Evolutionary conservation across 1,140 invertebrate species (phyloP).

Genomic region (Panagrolaimus sp.): DNA sequence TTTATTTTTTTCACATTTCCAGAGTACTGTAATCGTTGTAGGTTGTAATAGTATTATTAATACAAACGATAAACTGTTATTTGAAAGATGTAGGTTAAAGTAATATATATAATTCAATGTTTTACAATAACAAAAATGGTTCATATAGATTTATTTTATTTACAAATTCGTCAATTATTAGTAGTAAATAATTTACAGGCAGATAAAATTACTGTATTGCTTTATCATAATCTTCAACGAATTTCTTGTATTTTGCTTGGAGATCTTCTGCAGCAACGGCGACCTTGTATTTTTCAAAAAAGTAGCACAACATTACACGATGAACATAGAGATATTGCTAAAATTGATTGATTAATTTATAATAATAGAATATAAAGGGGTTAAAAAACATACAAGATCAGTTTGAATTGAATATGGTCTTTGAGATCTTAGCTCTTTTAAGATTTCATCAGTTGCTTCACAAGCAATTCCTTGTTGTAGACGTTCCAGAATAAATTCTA

Average conservation of each 20-base stretch:
- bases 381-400: constrained; percentile 27
- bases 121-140: too few relatives aligned
- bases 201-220: too few relatives aligned
- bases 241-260: constrained; percentile 16
- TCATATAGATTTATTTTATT: too few relatives aligned
- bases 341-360: too few relatives aligned
- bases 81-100: too few relatives aligned
- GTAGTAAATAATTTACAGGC: too few relatives aligned
- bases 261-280: constrained; percentile 8
- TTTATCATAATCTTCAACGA: constrained; percentile 19
- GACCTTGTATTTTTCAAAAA: constrained; percentile 10
- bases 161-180: too few relatives aligned
- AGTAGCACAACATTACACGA: constrained; percentile 19
- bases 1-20: too few relatives aligned
- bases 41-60: too few relatives aligned
- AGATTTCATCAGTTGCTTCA: constrained; percentile 39
- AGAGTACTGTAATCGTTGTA: too few relatives aligned
- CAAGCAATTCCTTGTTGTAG: constrained; percentile 36
- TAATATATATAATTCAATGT: too few relatives aligned
- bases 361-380: not conserved
- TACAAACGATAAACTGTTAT: too few relatives aligned
- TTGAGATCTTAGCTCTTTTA: constrained; percentile 43
- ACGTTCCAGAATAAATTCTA: constrained; percentile 42
- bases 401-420: constrained; percentile 43
- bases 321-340: constrained; percentile 19